phyloP scores from a whole-genome alignment of 2,113 vertebrate species.

The Corythoichthys intestinalis region DNA sequence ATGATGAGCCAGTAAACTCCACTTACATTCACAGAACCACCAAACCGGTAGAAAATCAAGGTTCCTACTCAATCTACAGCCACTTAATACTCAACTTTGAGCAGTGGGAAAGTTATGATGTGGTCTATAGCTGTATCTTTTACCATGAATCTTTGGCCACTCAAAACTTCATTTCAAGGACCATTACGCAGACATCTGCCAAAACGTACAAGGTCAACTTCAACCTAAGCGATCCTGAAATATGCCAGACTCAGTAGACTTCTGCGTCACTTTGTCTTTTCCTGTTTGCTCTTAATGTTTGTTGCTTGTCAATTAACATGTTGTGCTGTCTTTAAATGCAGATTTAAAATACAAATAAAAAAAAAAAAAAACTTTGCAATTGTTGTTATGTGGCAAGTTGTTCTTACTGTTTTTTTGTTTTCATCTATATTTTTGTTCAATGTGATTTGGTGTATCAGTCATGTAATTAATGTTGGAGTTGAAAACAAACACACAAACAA shows the following conservation, averaged over 20 bases:
- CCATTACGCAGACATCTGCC: constrained; percentile 36
- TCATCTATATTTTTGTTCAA: constrained; percentile 12
- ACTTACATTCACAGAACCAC: constrained; percentile 33
- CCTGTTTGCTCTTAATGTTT: constrained; percentile 50
- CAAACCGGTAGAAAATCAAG: constrained; percentile 22
- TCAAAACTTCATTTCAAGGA: constrained; percentile 52
- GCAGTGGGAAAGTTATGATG: constrained; percentile 31
- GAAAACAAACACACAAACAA: too few relatives aligned
- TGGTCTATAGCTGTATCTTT: constrained; percentile 63
- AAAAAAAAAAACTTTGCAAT: constrained; percentile 51
- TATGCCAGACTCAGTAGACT: constrained; percentile 55
- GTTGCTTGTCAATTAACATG: constrained; percentile 48
- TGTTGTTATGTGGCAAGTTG: constrained; percentile 47
- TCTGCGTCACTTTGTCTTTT: constrained; percentile 46
- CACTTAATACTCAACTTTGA: constrained; percentile 38
- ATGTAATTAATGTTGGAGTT: neutral
- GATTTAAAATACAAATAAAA: constrained; percentile 60
- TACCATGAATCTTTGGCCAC: constrained; percentile 56
- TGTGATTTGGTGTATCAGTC: neutral
- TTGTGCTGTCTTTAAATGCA: constrained; percentile 57
- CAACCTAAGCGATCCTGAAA: constrained; percentile 49
- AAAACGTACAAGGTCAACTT: constrained; percentile 58
- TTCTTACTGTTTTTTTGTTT: constrained; percentile 42
- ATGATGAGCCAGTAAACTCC: constrained; percentile 41
- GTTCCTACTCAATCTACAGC: constrained; percentile 59